Conservation (phyloP, 2,797 vertebrate species). For the Halcyon leucocephala region DNA sequence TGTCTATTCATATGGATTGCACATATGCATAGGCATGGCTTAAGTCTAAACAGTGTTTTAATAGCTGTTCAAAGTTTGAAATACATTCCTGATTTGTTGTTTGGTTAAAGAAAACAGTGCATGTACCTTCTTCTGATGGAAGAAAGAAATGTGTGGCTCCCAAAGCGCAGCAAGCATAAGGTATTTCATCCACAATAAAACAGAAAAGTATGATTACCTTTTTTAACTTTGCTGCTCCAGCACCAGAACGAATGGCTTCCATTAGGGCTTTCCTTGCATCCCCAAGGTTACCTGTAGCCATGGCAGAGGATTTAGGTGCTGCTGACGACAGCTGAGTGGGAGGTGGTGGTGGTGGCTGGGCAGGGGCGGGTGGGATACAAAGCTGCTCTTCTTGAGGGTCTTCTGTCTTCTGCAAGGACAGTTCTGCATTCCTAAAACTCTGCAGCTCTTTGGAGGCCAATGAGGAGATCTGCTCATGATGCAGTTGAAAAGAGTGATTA, state of each 20-base stretch:
- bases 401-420: neutral
- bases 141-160: neutral
- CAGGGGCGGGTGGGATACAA: constrained; percentile 7
- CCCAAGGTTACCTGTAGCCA: constrained; percentile 50
- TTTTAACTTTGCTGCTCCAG: constrained; percentile 87
- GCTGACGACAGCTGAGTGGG: neutral
- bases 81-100: neutral
- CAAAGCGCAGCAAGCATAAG: neutral
- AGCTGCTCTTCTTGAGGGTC: neutral
- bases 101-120: neutral
- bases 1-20: neutral
- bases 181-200: neutral
- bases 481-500: neutral
- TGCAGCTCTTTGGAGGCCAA: constrained; percentile 85
- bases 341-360: neutral
- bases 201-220: constrained; percentile 81
- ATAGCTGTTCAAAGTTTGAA: neutral
- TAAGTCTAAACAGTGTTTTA: neutral
- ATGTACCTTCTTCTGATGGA: neutral
- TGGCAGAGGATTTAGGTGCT: constrained; percentile 21
- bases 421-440: constrained; percentile 70
- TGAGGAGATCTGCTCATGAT: constrained; percentile 84
- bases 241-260: constrained; percentile 93
- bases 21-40: neutral
- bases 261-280: constrained; percentile 86